Percentiles rank a stretch among this genome's conserved stretches.
These are phyloP conservation scores for Polydesmus complanatus DNA, from an alignment of 2,888 invertebrate genomes.

Conservation along the genomic window DNA sequence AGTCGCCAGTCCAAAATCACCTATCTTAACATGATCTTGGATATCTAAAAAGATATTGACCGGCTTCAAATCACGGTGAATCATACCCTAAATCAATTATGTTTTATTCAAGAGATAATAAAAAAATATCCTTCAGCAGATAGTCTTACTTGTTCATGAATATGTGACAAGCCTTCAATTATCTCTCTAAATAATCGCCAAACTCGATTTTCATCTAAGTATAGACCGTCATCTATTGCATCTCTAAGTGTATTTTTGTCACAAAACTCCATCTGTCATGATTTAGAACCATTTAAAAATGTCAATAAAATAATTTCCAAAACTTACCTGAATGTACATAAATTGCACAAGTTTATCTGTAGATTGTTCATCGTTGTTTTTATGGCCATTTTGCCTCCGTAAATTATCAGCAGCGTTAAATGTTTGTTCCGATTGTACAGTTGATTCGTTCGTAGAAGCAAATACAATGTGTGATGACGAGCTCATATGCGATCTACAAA, in stretches of 20 bases:
- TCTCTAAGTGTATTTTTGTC: constrained; percentile 77
- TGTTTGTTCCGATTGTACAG: constrained; percentile 6
- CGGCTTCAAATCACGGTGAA: constrained; percentile 36
- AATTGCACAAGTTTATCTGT: constrained; percentile 38
- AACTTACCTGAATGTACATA: constrained; percentile 53
- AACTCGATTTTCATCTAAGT: constrained; percentile 58
- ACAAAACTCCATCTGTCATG: constrained; percentile 95
- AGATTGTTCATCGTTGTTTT: background rate
- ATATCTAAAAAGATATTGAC: constrained; percentile 91
- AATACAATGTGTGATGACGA: constrained; percentile 52
- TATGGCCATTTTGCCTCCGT: background rate
- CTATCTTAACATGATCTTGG: constrained; percentile 85
- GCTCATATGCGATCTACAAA: constrained; percentile 21
- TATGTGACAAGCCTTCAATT: constrained; percentile 75
- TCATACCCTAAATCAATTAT: constrained; percentile 22
- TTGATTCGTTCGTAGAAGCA: constrained; percentile 32
- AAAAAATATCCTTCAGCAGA: constrained; percentile 17
- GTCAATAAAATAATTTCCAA: no score
- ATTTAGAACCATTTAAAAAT: background rate
- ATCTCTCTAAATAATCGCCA: constrained; percentile 93
- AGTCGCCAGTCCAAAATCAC: constrained; percentile 93
- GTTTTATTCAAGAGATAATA: background rate
- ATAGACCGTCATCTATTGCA: constrained; percentile 71
- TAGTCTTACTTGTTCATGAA: constrained; percentile 69
- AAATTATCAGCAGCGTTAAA: background rate